Percentiles rank a stretch among this genome's conserved stretches.
Evolutionary conservation across 1,140 invertebrate species (phyloP).

Genomic region (Aphelinus certus): DNA sequence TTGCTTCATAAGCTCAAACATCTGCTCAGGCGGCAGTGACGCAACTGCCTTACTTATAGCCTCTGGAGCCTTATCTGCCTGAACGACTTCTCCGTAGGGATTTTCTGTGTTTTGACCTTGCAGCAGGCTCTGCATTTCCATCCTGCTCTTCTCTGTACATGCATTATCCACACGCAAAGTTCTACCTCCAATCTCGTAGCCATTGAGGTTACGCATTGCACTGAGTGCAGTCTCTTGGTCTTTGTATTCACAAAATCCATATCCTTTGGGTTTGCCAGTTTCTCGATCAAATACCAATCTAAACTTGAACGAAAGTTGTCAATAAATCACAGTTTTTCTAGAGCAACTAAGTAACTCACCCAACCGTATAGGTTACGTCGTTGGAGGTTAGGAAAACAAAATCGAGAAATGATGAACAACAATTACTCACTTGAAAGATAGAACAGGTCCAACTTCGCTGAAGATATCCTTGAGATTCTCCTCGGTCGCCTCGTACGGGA

Average conservation of each 20-base stretch:
- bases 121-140: conserved; percentile 92
- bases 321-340: neutral
- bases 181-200: conserved; percentile 96
- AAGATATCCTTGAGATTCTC: conserved; percentile 99
- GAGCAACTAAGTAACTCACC: neutral
- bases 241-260: conserved; percentile 99
- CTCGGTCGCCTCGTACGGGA: conserved; percentile 99
- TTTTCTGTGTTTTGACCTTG: conserved; percentile 85
- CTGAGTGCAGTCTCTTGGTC: conserved; percentile 97
- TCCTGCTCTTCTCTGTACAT: conserved; percentile 94
- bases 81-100: conserved; percentile 83
- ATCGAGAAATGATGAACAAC: neutral
- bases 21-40: conserved; percentile 97
- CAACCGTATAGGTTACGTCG: conserved; percentile 1
- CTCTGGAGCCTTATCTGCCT: conserved; percentile 94
- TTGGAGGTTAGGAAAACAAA: neutral
- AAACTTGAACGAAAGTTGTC: neutral
- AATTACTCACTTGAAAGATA: conserved; percentile 87
- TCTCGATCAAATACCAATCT: conserved; percentile 98
- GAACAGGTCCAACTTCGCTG: conserved; percentile 94
- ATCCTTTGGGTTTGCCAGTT: conserved; percentile 98
- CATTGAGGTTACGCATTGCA: conserved; percentile 98
- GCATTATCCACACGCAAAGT: conserved; percentile 96
- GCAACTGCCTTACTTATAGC: conserved; percentile 96
- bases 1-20: conserved; percentile 99